Conservation (phyloP, 2,797 vertebrate genomes). For the Cyprinella venusta region DNA sequence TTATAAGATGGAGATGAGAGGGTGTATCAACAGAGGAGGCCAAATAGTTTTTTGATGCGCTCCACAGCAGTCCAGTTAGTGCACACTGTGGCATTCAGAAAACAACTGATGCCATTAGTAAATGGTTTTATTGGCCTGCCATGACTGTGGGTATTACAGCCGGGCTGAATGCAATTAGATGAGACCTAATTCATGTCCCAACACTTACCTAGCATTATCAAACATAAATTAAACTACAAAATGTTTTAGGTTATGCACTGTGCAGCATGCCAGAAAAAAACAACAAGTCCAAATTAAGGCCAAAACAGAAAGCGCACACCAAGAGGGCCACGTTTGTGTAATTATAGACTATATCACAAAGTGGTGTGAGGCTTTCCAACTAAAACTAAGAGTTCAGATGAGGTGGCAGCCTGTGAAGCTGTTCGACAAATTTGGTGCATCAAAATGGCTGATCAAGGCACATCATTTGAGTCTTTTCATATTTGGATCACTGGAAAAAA, state of each 20-base stretch:
- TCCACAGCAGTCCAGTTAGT: not conserved
- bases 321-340: not conserved
- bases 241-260: not conserved
- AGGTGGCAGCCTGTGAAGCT: not conserved
- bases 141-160: not conserved
- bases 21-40: not conserved
- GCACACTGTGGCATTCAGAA: not conserved
- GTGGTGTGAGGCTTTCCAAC: conserved; percentile 6
- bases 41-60: too few relatives aligned
- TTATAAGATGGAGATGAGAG: not conserved
- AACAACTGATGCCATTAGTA: not conserved
- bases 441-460: not conserved
- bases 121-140: not conserved
- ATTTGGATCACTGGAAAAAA: not conserved
- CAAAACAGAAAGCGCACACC: not conserved
- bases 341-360: not conserved
- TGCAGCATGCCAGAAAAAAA: not conserved
- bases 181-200: not conserved
- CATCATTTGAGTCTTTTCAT: not conserved
- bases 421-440: not conserved
- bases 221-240: too few relatives aligned
- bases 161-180: not conserved
- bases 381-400: not conserved
- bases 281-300: not conserved
- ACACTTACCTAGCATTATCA: not conserved